Base-by-base conservation (phyloP, 1,140 invertebrate species). In the Nasonia vitripennis region DNA sequence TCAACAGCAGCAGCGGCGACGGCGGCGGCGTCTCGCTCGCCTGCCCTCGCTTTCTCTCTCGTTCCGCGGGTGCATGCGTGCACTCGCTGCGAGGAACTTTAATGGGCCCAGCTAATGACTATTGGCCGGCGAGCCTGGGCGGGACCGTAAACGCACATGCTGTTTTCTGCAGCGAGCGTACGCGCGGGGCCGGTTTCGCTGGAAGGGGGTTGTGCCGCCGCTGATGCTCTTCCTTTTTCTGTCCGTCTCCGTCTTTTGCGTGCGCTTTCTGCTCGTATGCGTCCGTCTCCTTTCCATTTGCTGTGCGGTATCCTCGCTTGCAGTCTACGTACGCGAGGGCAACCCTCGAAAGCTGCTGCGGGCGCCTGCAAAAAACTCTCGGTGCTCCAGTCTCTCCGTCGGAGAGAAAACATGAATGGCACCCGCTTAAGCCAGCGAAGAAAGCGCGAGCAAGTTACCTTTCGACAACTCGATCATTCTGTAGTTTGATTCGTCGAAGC, bases 31-130 rank as follows among this genome's bases (percentile, higher is more conserved):
- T 81, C 83, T 67, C 79, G 34, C 78, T 78, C 86, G 67, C 75
- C 23, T 73, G 81, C 73, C 67, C 70, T 79, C 31, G n/a, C 41
- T 84, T 34, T 82, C 86, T 68, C 51, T 77, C 68, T 78, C 23
- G 34, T 62, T 67, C n/a, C 23, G 23, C 34, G 83, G 87, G 87
- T 84, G 87, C 88, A 87, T 91, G 89, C 89, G 88, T 89, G 89
- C 90, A 89, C 89, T 88, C 87, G 84, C 87, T 78, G 88, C 88
- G 85, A 88, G 89, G 90, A 89, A 87, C 88, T 93, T 93, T 93
- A 93, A 93, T 93, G 92, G 93, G 91, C 91, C 91, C 92, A 91
- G 91, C 91, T 93, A 93, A 93, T 93, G 93, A 93, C 93, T 93
- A 93, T 93, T 93, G 93, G 93, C 90, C 92, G 88, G 88, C 91